Percentiles rank a stretch among this genome's conserved stretches.
phyloP scores from a whole-genome alignment of 1,140 invertebrate species.

The Zelostemma sp. region DNA sequence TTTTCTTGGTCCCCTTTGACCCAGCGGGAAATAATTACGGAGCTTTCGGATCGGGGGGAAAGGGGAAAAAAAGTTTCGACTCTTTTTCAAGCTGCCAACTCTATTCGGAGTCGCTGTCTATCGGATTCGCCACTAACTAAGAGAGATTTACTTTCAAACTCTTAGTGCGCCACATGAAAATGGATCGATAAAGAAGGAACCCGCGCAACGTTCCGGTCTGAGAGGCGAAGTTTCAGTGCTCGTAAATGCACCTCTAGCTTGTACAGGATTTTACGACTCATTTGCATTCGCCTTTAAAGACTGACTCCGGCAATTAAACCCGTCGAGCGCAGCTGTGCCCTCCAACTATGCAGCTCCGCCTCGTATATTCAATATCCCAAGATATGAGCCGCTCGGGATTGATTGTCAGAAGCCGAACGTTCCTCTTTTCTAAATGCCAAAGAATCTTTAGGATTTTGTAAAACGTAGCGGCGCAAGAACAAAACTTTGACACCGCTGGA shows the following conservation, averaged over 20 bases:
- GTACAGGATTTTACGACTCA: constrained; percentile 63
- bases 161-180: constrained; percentile 16
- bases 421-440: background rate
- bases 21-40: no score
- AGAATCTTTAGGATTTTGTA: background rate
- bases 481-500: no score
- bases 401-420: constrained; percentile 40
- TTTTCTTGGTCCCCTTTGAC: no score
- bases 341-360: constrained; percentile 32
- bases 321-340: constrained; percentile 52
- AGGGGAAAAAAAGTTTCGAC: background rate
- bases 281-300: constrained; percentile 67
- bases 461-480: no score
- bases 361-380: constrained; percentile 50
- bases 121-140: constrained; percentile 52
- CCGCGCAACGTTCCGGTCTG: constrained; percentile 1
- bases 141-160: constrained; percentile 60
- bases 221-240: constrained; percentile 56
- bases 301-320: constrained; percentile 65
- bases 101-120: constrained; percentile 45
- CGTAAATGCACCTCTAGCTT: constrained; percentile 60
- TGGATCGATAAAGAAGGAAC: constrained; percentile 59
- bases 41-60: no score
- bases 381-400: constrained; percentile 46
- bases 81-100: constrained; percentile 10